Conservation (phyloP, 2,888 invertebrate genomes). For the Coelopa pilipes region DNA sequence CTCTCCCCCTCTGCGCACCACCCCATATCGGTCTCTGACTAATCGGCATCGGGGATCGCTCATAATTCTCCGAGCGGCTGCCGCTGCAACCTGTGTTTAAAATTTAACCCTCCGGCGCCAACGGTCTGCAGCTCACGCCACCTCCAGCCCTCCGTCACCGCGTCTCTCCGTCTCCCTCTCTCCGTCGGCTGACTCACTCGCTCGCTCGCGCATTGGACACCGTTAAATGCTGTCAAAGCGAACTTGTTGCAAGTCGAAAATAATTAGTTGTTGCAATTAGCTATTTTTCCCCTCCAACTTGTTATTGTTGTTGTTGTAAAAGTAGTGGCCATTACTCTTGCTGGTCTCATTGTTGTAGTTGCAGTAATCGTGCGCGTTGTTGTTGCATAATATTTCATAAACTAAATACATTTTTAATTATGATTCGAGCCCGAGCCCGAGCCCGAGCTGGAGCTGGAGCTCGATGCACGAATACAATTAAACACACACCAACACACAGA, state of each 20-base stretch:
- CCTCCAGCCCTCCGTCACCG: too few relatives aligned
- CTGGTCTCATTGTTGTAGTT: not conserved
- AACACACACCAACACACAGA: constrained; percentile 16
- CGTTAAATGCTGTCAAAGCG: not conserved
- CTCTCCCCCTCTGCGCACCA: too few relatives aligned
- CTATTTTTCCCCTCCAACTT: not conserved
- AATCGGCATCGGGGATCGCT: too few relatives aligned
- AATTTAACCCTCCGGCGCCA: constrained; percentile 21
- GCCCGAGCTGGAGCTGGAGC: constrained; percentile 46
- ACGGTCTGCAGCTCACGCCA: not conserved
- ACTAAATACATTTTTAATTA: constrained; percentile 60
- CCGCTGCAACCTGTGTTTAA: constrained; percentile 5
- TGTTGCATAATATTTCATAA: constrained; percentile 49
- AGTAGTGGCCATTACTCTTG: not conserved
- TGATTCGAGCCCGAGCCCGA: constrained; percentile 52
- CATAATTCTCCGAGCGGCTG: not conserved
- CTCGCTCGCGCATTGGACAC: not conserved
- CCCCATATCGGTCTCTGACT: too few relatives aligned
- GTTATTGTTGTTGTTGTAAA: not conserved
- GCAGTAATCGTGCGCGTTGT: not conserved
- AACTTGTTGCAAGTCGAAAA: constrained; percentile 21
- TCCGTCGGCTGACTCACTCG: not conserved
- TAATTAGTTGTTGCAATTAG: constrained; percentile 29
- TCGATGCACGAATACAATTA: constrained; percentile 45
- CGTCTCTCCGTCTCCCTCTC: not conserved